Base-by-base conservation (phyloP, 2,113 vertebrate genomes). In the Calypte anna region DNA sequence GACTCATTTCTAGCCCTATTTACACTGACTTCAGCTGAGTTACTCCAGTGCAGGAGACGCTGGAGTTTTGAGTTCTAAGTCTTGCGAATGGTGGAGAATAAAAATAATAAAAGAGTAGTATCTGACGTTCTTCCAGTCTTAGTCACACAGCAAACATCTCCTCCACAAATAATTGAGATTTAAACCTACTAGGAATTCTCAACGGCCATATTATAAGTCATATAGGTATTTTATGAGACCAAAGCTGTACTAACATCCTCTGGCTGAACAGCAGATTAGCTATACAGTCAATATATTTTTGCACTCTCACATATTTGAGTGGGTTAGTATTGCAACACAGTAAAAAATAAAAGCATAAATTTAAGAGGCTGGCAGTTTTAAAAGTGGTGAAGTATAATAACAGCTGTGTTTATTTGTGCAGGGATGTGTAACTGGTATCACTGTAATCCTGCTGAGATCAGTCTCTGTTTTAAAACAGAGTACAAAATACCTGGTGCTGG, bases 401-500 rank as follows among this genome's bases (percentile, higher is more conserved):
- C 31, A 28, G 28, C 33, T 87, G 48, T 76, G 59, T 86, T 94
- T 90, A 90, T 85, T 70, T 74, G 74, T 86, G 72, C 86, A 93
- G 92, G 18, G 84, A 73, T 79, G 59, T 68, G 33, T 67, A 92
- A 76, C 88, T 15, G 36, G 40, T 68, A 88, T 64, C 80, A 43
- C 83, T 83, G 25, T 48, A 82, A 93, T 68, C 94, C 81, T 93
- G 75, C 74, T 20, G 50, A 93, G 63, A 86, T 81, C 53, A 85
- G 82, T 68, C 63, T 96, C 90, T 36, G 72, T 80, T 95, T 96
- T 90, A 93, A 96, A 94, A 82, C 31, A 51, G 36, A 79, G 30
- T 40, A 27, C 62, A 55, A 88, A 92, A 88, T 62, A 79, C 13
- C 59, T 25, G 38, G 17, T 75, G 70, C 81, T 83, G 58, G 85